Base-by-base conservation (phyloP, 2,113 vertebrate genomes). In the Indicator indicator region DNA sequence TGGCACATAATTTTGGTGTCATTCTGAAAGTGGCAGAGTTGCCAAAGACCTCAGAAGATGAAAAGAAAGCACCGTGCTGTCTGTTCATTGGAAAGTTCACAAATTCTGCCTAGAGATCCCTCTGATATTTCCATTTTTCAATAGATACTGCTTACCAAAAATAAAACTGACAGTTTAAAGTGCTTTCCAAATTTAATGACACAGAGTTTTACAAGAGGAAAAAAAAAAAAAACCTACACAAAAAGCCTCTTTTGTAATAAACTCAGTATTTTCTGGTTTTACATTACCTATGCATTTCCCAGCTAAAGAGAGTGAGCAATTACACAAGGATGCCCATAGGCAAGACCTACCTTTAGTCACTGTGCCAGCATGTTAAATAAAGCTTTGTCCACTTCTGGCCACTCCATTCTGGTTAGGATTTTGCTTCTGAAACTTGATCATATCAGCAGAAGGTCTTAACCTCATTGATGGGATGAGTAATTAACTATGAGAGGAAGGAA, bases 91-190 rank as follows among this genome's bases (percentile, higher is more conserved):
- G 81, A 46, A 95, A 78, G 69, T 86, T 93, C 83, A 92, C 63
- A 83, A 14, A 87, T 90, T 96, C 88, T 96, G 92, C 88, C 93
- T 89, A 65, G 83, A 92, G 81, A 94, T 92, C 46, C 12, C 30
- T 67, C 54, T 50, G 71, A 86, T 91, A 86, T 73, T 95, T 95
- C 86, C 26, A 46, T 8, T 93, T 94, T 86, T 96, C 77, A 96
- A 68, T 78, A 96, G 20, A 75, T 27, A 76, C 33, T 58, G 33
- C 36, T 72, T 60, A 40, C 83, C 82, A 96, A 89, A 82, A 82
- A 94, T 91, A 90, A 90, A 73, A 24, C 52, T 11, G 64, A 78
- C 30, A 70, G 81, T 62, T 64, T 72, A 56, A 86, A 93, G 67
- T 59, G 27, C 92, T 95, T 81, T 86, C 50, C 69, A 83, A 73